Base-by-base conservation (phyloP, 2,113 vertebrate genomes). In the Pelodiscus sinensis region DNA sequence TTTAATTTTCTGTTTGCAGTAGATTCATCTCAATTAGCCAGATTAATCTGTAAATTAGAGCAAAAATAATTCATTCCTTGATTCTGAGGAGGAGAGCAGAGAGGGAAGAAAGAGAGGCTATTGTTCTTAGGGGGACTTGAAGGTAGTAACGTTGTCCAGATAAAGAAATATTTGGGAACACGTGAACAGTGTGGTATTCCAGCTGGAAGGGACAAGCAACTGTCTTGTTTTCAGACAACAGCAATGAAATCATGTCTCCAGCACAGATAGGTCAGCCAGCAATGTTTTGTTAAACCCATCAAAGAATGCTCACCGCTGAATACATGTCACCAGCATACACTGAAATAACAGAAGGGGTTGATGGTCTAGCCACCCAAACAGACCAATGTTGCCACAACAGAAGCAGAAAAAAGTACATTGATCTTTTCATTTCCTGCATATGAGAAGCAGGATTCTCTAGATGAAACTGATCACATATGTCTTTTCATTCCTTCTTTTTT, bases 191-290 rank as follows among this genome's bases (percentile, higher is more conserved):
- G 19, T 50, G 68, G 56, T 91, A 91, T 93, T 96, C 95, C 81
- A 50, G 78, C 91, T 96, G 95, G 93, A 95, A 93, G 89, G 78
- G 94, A 93, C 94, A 96, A 95, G 96, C 82, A 96, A 94, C 92
- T 96, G 91, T 96, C 93, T 81, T 84, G 1, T 97, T 96, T 94
- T 95, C 95, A 97, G 96, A 97, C 96, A 96, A 95, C 96, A 96
- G 95, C 92, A 91, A 96, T 97, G 96, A 97, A 97, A 96, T 96
- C 96, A 97, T 96, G 96, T 97, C 96, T 97, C 95, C 86, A 87
- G 84, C 25, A 56, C 0, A 27, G 75, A 96, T 96, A 96, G 96
- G 96, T 96, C 96, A 96, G 94, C 96, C 96, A 96, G 90, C 86
- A 90, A 73, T 86, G 93, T 94, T 93, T 94, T 96, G 94, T 79